Conservation (phyloP, 2,797 vertebrate genomes). For the Simalia tracyae region DNA sequence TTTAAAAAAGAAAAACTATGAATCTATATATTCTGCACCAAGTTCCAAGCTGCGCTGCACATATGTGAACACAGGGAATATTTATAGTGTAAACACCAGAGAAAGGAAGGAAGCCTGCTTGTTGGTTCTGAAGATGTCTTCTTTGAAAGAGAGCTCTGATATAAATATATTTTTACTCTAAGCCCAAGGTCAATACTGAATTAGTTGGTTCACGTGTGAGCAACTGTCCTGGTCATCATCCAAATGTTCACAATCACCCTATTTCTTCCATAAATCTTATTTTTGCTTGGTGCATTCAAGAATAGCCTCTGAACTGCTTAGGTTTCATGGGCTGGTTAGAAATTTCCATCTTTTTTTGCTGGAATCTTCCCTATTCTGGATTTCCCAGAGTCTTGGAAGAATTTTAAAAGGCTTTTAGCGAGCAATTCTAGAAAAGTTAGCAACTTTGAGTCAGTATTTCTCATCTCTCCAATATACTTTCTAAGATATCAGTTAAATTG, state of each 20-base stretch:
- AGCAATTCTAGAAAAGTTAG: constrained; percentile 55
- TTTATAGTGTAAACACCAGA: constrained; percentile 10
- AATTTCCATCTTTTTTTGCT: constrained; percentile 46
- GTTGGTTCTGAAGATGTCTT: constrained; percentile 49
- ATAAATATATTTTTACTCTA: constrained; percentile 35
- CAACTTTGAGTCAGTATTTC: constrained; percentile 43
- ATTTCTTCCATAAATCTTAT: constrained; percentile 47
- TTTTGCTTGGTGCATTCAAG: not conserved
- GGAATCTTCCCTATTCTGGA: not conserved
- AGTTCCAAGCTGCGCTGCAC: not conserved
- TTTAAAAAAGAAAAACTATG: not conserved
- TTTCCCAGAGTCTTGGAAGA: constrained; percentile 31
- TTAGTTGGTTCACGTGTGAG: constrained; percentile 40
- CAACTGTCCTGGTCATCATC: constrained; percentile 36
- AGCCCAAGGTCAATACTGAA: constrained; percentile 36
- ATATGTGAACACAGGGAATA: not conserved
- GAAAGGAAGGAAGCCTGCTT: not conserved
- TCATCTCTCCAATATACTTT: constrained; percentile 78
- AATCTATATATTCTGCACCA: not conserved
- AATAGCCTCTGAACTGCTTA: constrained; percentile 1
- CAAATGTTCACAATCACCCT: constrained; percentile 56
- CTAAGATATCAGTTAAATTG: constrained; percentile 86
- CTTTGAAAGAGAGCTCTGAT: constrained; percentile 17
- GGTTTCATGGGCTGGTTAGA: constrained; percentile 45
- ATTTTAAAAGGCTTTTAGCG: constrained; percentile 42